Evolutionary conservation across 2,797 vertebrate species (phyloP), one percentile per base, ranked within the genome.

Genomic region (Antennarius maculatus): DNA sequence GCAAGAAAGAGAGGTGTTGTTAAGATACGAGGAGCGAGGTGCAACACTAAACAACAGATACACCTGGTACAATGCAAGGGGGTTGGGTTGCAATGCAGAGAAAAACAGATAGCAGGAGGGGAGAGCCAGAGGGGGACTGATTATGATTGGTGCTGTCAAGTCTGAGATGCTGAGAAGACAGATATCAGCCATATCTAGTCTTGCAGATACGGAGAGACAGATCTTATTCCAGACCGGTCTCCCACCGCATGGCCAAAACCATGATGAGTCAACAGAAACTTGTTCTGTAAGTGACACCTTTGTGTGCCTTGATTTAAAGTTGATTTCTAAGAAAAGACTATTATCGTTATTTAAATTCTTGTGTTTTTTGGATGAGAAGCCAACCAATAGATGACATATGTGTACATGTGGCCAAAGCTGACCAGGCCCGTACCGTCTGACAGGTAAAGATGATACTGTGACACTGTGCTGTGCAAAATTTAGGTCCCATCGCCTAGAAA

Each of bases 91-190:
- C 34, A 49, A 65, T 66, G 55, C 52, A 57, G 65, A 66, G 49
- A 51, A 57, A 71, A 76, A 76, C 47, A 68, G 73, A 83, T 54
- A 69, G 79, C 49, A 16, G 66, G 66, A 83, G 62, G 72, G 31
- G 61, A 69, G 61, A 86, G 84, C 80, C 47, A 29, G 77, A 80
- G 86, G 81, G 76, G 71, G 62, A 69, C 57, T 85, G 87, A 87
- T 89, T 86, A 80, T 88, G 75, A 91, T 92, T 81, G 52, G 63
- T 68, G 69, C 76, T 88, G 87, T 89, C 88, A 88, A 71, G 72
- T 85, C 79, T 71, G 88, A 88, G 87, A 88, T 85, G 82, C 72
- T 84, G 79, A 85, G 80, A 86, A 89, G 86, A 87, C 83, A 81
- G 81, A 88, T 83, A 91, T 86, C 83, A 80, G 77, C 66, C 70